phyloP scores from a whole-genome alignment of 1,140 invertebrate genomes.

The Neodiprion lecontei region DNA sequence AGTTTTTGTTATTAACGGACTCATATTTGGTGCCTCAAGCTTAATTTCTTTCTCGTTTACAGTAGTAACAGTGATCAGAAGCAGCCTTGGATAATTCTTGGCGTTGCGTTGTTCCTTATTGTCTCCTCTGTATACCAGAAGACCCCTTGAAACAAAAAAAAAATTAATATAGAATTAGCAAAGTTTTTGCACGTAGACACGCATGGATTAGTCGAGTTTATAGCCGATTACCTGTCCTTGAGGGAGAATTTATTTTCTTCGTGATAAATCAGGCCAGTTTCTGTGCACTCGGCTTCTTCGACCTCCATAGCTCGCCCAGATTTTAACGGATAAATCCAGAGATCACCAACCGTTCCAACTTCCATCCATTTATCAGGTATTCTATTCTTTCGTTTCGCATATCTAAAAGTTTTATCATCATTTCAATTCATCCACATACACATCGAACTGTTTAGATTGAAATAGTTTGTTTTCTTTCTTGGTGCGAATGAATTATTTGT shows the following conservation, averaged over 20 bases:
- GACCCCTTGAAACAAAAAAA: background rate
- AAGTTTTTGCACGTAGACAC: background rate
- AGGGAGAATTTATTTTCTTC: background rate
- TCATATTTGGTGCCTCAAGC: background rate
- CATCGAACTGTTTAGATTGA: too few relatives aligned
- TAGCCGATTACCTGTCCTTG: background rate
- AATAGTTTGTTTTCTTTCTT: too few relatives aligned
- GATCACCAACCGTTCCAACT: slow-evolving; percentile 21
- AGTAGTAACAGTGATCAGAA: background rate
- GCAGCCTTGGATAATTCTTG: background rate
- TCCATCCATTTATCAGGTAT: slow-evolving; percentile 25
- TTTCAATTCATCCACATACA: too few relatives aligned
- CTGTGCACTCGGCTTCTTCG: slow-evolving; percentile 20
- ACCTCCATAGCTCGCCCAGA: slow-evolving; percentile 11
- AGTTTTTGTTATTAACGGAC: slow-evolving; percentile 8
- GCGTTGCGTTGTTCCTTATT: background rate
- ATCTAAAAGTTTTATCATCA: background rate
- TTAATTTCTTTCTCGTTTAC: slow-evolving; percentile 11
- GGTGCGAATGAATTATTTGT: too few relatives aligned
- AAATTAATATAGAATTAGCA: too few relatives aligned
- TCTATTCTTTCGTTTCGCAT: background rate
- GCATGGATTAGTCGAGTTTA: too few relatives aligned
- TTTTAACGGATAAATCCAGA: slow-evolving; percentile 29
- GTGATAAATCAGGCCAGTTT: slow-evolving; percentile 1
- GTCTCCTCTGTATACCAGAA: background rate